Base-by-base conservation (phyloP, 2,797 vertebrate species). In the Siniperca obscura region DNA sequence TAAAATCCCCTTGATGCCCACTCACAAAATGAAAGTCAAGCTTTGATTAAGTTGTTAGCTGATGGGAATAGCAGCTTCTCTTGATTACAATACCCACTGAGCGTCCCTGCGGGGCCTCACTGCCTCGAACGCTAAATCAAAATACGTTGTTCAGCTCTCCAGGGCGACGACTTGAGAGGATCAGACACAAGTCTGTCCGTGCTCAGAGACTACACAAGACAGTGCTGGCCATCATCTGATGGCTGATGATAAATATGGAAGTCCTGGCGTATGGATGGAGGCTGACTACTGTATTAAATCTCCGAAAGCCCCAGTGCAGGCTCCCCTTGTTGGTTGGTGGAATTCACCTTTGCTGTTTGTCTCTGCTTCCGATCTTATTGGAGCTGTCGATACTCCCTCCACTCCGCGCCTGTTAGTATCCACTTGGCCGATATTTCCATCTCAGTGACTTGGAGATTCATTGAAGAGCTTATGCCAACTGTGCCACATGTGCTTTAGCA, bases 351-450 rank as follows among this genome's bases (percentile, higher is more conserved):
- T 86, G 84, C 79, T 86, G 56, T 84, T 83, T 81, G 74, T 91
- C 83, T 90, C 40, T 81, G 85, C 87, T 87, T 86, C 86, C 86
- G 80, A 82, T 86, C 76, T 80, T 83, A 90, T 86, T 91, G 89
- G 75, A 88, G 84, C 83, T 89, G 90, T 89, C 84, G 88, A 0
- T 2, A 83, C 27, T 86, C 76, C 85, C 67, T 81, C 44, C 22
- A 36, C 34, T 38, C 56, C 34, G 52, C 2, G 2, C 25, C 44
- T 36, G 56, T 50, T 73, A 69, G 30, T 10, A n/a, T 62, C n/a
- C 53, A 62, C 60, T 42, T 38, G 13, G 12, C 22, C 0, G 5
- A 60, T 66, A 25, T 66, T 81, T 70, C 46, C 34, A 61, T 74
- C 25, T 74, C 44, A 69, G 13, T 69, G 36, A 52, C 44, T 59